A percentile compares a stretch with the other conserved stretches of the same genome.
These are phyloP conservation scores for Philereme transversata DNA, from an alignment of 2,888 invertebrate genomes.

Conservation along the genomic window DNA sequence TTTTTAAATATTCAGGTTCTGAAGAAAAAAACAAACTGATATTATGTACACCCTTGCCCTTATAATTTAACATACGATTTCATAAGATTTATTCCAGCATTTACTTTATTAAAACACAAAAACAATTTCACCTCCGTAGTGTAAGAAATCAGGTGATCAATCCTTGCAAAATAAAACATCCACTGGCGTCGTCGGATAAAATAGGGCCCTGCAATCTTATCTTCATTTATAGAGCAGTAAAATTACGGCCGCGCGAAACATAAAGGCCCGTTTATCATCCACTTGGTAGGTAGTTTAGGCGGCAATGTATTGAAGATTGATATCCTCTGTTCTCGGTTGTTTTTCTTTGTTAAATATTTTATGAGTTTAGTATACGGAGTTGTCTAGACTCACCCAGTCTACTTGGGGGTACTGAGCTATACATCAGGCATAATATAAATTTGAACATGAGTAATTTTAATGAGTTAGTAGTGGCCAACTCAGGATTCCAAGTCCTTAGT, in stretches of 20 bases:
- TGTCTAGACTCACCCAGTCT: neutral
- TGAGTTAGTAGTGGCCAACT: no score
- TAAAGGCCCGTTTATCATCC: conserved; percentile 74
- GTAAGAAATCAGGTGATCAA: conserved; percentile 47
- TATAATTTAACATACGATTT: neutral
- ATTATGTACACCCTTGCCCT: no score
- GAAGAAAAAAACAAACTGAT: no score
- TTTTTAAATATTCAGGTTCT: no score
- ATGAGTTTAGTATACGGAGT: conserved; percentile 17
- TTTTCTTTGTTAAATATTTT: conserved; percentile 48
- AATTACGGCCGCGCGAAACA: conserved; percentile 71
- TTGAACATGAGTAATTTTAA: no score
- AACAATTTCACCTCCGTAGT: conserved; percentile 27
- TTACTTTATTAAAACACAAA: conserved; percentile 24
- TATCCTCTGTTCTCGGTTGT: conserved; percentile 55
- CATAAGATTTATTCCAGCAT: conserved; percentile 12
- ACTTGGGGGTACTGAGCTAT: no score
- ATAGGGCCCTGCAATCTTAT: conserved; percentile 66
- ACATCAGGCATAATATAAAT: no score
- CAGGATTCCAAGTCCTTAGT: no score
- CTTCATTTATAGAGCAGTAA: conserved; percentile 78
- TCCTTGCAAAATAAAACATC: conserved; percentile 61
- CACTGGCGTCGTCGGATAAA: conserved; percentile 62
- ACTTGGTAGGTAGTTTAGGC: conserved; percentile 66
- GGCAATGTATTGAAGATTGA: conserved; percentile 72